Evolutionary conservation across 2,797 vertebrate species (phyloP), one percentile per base, ranked within the genome.

Genomic region (Orestias chungarensis): DNA sequence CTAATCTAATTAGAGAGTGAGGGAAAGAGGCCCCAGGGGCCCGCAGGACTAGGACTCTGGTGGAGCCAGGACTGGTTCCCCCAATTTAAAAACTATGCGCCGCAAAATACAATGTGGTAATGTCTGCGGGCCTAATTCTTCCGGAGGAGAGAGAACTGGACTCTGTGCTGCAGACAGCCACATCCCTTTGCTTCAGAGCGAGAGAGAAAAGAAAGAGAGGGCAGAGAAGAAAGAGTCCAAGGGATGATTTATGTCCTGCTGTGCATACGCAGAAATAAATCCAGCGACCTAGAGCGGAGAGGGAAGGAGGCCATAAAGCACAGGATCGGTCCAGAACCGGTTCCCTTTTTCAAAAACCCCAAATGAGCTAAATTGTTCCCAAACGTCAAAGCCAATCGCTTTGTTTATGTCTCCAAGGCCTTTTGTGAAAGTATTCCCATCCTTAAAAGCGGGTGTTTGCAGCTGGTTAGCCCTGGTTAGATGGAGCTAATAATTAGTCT

Each of bases 1-100:
- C 79, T 93, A 94, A 94, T 95, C 90, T 95, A 94, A 95, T 95
- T 95, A 94, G 80, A 95, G 95, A 90, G 84, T 89, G 82, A 90
- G 80, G 84, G 88, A 93, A 88, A 87, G 92, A 90, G 91, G 92
- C 92, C 90, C 85, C 1, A 64, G 88, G 86, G 92, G 89, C 87
- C 88, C 71, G 82, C 82, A 81, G 87, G 67, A 87, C 80, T 59
- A 76, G 88, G 88, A 75, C 88, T 75, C 75, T 86, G 85, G 85
- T 64, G 82, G 88, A 92, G 91, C 91, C 88, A 90, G 87, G 83
- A 89, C 89, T 81, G 77, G 86, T 90, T 92, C 89, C 88, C 86
- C 88, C 87, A 84, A 85, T 72, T 82, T 87, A 87, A 86, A 91
- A 94, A 91, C 83, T 88, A 52, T 74, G 86, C 80, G 88, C 94